Evolutionary conservation across 2,888 invertebrate genomes (phyloP), one percentile per base, ranked within the genome.

Genomic region (Platycheirus albimanus): DNA sequence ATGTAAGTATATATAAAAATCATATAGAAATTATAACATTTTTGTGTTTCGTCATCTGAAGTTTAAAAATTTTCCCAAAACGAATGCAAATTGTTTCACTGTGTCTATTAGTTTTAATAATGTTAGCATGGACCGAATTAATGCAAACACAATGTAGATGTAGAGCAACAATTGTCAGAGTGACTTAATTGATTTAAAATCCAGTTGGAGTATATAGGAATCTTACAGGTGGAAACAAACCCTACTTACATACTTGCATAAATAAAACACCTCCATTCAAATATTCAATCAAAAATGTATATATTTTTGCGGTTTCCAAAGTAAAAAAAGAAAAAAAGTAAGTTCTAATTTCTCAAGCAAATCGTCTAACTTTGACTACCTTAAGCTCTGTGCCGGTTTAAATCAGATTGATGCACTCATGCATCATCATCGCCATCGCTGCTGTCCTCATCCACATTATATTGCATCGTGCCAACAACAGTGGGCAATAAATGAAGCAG

Each of bases 111-210:
- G n/a, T n/a, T n/a, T n/a, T n/a, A n/a, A n/a, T n/a, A n/a, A n/a
- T n/a, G n/a, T n/a, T n/a, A n/a, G n/a, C n/a, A n/a, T n/a, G n/a
- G n/a, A n/a, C n/a, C n/a, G n/a, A n/a, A n/a, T n/a, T 77, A 83
- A 72, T 67, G 76, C 54, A 36, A 54, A 36, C 71, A 38, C 54
- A 63, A 77, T 83, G 45, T 83, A 43, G 81, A n/a, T n/a, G n/a
- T n/a, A n/a, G 24, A 72, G 63, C 83, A 83, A 72, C 72, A 67
- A 77, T 83, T 83, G 72, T 64, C 69, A 69, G 83, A 77, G 71
- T 83, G 77, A 47, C 38, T 72, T 83, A 77, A 77, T 83, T 83
- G 77, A 83, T 83, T 83, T 74, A 67, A 64, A 67, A 72, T 74
- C 43, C 58, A 43, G 28, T 43, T 61, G 28, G 58, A 30, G 43